Evolutionary conservation across 2,113 vertebrate species (phyloP).

Genomic region (Neotoma lepida): DNA sequence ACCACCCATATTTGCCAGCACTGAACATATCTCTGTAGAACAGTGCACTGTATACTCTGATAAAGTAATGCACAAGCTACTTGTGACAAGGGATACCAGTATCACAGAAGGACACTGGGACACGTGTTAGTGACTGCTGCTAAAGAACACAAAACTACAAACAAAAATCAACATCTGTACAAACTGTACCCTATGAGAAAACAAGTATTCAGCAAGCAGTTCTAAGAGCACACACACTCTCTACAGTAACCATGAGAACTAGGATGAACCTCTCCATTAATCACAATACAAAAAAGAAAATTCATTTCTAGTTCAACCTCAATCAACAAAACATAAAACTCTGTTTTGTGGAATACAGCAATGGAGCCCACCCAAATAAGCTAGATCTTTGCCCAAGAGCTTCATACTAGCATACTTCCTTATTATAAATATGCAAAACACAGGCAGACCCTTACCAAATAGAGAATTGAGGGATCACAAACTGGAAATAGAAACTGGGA

Average conservation of each 20-base stretch:
- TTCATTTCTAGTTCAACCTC: slow-evolving; percentile 72
- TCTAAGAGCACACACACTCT: slow-evolving; percentile 75
- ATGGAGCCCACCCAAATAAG: slow-evolving; percentile 73
- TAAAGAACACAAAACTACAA: slow-evolving; percentile 71
- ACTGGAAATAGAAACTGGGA: slow-evolving; percentile 84
- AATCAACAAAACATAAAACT: slow-evolving; percentile 74
- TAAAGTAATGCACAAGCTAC: neutral
- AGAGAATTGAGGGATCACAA: slow-evolving; percentile 84
- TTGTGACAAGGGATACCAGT: slow-evolving; percentile 77
- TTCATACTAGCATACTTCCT: slow-evolving; percentile 83
- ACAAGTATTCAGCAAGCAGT: slow-evolving; percentile 76
- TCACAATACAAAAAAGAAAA: slow-evolving; percentile 65
- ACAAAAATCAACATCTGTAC: slow-evolving; percentile 69
- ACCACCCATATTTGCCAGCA: slow-evolving; percentile 22
- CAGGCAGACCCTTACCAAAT: slow-evolving; percentile 84
- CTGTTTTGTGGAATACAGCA: slow-evolving; percentile 69
- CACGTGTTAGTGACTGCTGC: slow-evolving; percentile 73
- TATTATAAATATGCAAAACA: slow-evolving; percentile 83
- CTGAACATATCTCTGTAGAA: neutral
- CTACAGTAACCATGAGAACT: slow-evolving; percentile 77
- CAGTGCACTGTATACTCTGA: neutral
- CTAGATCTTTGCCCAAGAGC: slow-evolving; percentile 78
- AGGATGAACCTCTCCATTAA: slow-evolving; percentile 81
- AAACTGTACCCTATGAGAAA: slow-evolving; percentile 63
- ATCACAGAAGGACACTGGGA: slow-evolving; percentile 73